Evolutionary conservation across 2,113 vertebrate genomes (phyloP).

Genomic region (Anas platyrhynchos): DNA sequence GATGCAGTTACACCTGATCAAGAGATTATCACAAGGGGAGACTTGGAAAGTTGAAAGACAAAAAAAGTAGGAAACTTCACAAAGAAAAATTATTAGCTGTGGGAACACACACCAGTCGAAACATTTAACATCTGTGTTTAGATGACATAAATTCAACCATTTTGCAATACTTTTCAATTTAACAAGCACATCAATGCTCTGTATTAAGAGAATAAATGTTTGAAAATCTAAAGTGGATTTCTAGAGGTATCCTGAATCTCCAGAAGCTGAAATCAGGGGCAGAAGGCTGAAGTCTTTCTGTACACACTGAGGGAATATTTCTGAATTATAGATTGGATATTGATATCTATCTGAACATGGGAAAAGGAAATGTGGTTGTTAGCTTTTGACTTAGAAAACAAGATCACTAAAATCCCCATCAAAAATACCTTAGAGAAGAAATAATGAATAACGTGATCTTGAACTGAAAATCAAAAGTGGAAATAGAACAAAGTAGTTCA

Average conservation of each 20-base stretch:
- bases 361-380: rapidly evolving
- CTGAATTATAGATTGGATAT: not conserved
- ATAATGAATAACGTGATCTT: not conserved
- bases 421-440: not conserved
- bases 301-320: not conserved
- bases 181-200: not conserved
- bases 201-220: not conserved
- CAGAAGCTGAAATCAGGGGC: not conserved
- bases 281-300: not conserved
- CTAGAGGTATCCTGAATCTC: not conserved
- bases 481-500: not conserved
- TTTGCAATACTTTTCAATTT: not conserved
- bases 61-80: not conserved
- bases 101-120: not conserved
- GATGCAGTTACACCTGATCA: not conserved
- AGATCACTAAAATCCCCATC: not conserved
- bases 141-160: rapidly evolving
- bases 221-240: not conserved
- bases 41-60: conserved; percentile 2
- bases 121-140: not conserved
- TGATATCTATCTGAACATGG: not conserved
- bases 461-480: not conserved
- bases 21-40: not conserved
- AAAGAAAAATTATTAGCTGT: not conserved
- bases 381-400: not conserved